Evolutionary conservation across 1,140 invertebrate species (phyloP).

Genomic region (Zaprionus davidi): DNA sequence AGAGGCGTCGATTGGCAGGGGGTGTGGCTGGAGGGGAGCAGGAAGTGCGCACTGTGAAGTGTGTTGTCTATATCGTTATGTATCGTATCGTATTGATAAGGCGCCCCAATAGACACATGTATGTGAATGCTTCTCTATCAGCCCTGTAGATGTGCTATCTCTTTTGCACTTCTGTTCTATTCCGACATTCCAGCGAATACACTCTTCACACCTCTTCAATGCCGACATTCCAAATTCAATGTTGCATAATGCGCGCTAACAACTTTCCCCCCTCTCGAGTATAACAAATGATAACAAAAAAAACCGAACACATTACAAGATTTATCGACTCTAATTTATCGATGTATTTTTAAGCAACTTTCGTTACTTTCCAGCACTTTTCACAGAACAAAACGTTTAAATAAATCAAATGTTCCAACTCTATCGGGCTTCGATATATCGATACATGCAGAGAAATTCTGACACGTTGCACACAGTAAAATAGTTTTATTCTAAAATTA

Average conservation of each 20-base stretch:
- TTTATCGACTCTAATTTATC: no score
- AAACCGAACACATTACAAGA: no score
- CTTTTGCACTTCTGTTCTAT: constrained; percentile 12
- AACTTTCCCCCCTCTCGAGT: no score
- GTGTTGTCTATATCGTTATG: no score
- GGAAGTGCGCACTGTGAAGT: not conserved
- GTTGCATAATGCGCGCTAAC: not conserved
- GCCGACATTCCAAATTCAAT: not conserved
- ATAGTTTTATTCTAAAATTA: not conserved
- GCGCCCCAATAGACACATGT: not conserved
- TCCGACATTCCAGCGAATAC: not conserved
- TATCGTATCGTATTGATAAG: not conserved
- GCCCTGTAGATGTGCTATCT: not conserved
- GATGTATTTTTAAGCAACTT: no score
- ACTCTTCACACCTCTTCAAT: not conserved
- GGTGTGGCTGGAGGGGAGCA: not conserved
- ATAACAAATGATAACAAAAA: no score
- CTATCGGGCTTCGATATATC: no score
- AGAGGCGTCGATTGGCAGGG: not conserved
- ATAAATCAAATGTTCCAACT: no score
- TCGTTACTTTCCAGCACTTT: no score
- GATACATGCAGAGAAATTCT: no score
- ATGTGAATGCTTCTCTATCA: not conserved
- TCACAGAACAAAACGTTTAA: no score
- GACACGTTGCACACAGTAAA: not conserved